Percentiles rank a stretch among this genome's conserved stretches.
phyloP scores from a whole-genome alignment of 1,140 invertebrate genomes.

The Drosophila neocordata region DNA sequence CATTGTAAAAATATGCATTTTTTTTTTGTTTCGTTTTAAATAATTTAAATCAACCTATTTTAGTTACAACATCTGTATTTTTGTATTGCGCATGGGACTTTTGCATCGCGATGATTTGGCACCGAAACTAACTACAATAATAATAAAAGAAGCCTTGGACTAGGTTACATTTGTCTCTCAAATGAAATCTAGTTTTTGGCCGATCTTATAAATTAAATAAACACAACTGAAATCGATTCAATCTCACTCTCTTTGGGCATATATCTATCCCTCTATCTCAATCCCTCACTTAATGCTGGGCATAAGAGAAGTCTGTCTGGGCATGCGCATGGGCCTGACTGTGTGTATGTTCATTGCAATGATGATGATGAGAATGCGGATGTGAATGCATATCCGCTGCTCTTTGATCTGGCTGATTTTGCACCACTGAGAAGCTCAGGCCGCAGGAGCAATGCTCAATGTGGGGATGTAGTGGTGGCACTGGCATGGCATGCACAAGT shows the following conservation, averaged over 20 bases:
- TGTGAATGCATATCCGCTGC: conserved; percentile 23
- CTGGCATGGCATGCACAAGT: conserved; percentile 63
- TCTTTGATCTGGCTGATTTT: conserved; percentile 25
- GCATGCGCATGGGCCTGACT: conserved; percentile 61
- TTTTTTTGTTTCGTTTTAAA: conserved; percentile 9
- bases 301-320: conserved; percentile 68
- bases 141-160: conserved; percentile 12
- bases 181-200: conserved; percentile 1
- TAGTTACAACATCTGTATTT: conserved; percentile 57
- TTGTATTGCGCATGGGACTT: conserved; percentile 60
- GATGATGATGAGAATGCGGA: conserved; percentile 52
- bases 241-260: conserved; percentile 55
- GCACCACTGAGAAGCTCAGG: conserved; percentile 65
- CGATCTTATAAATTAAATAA: conserved; percentile 37
- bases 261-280: not conserved
- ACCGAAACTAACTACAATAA: conserved; percentile 56
- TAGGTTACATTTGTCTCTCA: conserved; percentile 6
- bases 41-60: conserved; percentile 57
- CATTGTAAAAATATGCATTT: conserved; percentile 19
- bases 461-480: conserved; percentile 40
- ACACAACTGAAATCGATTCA: conserved; percentile 42
- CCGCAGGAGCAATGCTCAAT: conserved; percentile 79
- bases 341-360: conserved; percentile 38
- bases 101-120: conserved; percentile 62
- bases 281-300: conserved; percentile 36